Percentiles rank a stretch among this genome's conserved stretches.
These are phyloP conservation scores for honey bee (Apis mellifera) DNA, from an alignment of 1,140 invertebrate genomes.

Conservation along the genomic window Amel_HAv3.1 CM009931.2:8812501-8813000, in stretches of 20 bases:
- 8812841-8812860: not conserved
- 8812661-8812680: not conserved
- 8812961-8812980: not conserved
- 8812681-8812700: not conserved
- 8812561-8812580: not conserved
- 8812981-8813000: not conserved
- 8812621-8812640: no score
- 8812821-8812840: not conserved
- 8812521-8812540: not conserved
- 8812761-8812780: no score
- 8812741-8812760: constrained; percentile 6
- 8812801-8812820: not conserved
- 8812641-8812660: not conserved
- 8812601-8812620: not conserved
- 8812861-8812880: no score
- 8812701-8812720: not conserved
- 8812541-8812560: not conserved
- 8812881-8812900: no score
- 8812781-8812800: no score
- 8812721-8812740: not conserved
- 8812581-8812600: not conserved
- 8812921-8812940: no score
- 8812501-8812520: not conserved
- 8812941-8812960: not conserved
- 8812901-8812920: no score